These are phyloP conservation scores for Paradoxurus hermaphroditus DNA, from an alignment of 2,113 vertebrate species.

Conservation along the genomic window DNA sequence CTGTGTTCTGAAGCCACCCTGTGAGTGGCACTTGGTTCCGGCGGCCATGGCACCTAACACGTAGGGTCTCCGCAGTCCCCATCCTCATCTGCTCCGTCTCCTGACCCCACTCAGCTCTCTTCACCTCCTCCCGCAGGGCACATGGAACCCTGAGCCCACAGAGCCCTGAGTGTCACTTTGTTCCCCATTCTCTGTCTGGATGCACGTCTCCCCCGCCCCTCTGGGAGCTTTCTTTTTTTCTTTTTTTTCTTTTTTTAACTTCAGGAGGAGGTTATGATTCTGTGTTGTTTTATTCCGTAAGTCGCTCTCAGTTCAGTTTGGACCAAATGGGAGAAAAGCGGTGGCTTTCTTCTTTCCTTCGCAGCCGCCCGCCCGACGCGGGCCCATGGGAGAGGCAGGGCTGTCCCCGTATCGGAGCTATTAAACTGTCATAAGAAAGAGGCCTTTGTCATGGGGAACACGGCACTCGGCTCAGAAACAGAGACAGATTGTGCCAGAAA, in stretches of 20 bases:
- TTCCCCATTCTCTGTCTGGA: rapidly evolving
- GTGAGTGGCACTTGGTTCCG: rapidly evolving
- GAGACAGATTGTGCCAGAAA: constrained; percentile 86
- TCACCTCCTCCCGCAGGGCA: rapidly evolving
- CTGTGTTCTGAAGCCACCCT: not conserved
- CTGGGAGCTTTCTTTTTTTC: not conserved
- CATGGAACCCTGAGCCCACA: rapidly evolving
- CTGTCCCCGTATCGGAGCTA: constrained; percentile 62
- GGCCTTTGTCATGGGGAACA: constrained; percentile 85
- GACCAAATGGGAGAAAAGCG: not conserved
- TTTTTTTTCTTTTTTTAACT: not conserved
- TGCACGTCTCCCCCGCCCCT: rapidly evolving
- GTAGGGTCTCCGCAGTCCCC: rapidly evolving
- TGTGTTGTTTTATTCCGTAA: not conserved
- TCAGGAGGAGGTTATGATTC: not conserved
- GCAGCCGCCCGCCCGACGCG: not conserved
- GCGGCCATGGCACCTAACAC: rapidly evolving
- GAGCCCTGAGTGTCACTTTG: not conserved
- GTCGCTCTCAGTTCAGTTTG: not conserved
- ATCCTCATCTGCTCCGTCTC: rapidly evolving
- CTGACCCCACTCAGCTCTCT: rapidly evolving
- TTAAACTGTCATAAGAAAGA: constrained; percentile 88
- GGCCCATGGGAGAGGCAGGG: not conserved
- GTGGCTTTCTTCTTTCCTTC: not conserved
- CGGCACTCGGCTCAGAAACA: constrained; percentile 85